These are phyloP conservation scores for Eretmochelys imbricata DNA, from an alignment of 2,113 vertebrate species.

Conservation along the genomic window DNA sequence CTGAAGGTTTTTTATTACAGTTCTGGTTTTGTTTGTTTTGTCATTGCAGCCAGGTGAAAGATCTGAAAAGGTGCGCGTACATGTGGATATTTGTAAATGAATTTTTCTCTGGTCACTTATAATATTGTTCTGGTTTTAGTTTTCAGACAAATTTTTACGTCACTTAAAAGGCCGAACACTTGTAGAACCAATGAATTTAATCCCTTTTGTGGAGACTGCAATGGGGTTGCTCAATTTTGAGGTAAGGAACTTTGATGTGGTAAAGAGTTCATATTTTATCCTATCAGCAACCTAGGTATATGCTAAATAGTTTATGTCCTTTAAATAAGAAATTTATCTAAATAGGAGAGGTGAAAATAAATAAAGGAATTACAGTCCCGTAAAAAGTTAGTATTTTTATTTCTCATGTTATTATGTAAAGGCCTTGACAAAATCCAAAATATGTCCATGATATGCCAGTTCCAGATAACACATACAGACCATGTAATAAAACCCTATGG, in stretches of 20 bases:
- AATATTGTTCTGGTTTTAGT: constrained; percentile 84
- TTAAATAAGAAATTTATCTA: not conserved
- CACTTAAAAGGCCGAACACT: constrained; percentile 91
- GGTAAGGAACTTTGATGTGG: constrained; percentile 83
- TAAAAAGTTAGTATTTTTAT: not conserved
- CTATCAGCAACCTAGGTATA: constrained; percentile 12
- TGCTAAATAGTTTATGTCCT: constrained; percentile 6
- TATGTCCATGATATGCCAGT: not conserved
- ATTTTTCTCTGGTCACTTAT: constrained; percentile 36
- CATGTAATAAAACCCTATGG: constrained; percentile 12
- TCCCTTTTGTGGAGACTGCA: constrained; percentile 99
- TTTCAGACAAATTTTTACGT: constrained; percentile 93
- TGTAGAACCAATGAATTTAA: constrained; percentile 92
- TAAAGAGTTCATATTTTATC: constrained; percentile 56
- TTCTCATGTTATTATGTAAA: not conserved
- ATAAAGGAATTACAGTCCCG: not conserved
- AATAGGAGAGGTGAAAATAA: constrained; percentile 17
- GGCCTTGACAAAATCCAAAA: constrained; percentile 6
- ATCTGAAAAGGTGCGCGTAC: not conserved
- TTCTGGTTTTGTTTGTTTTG: not conserved
- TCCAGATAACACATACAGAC: not conserved
- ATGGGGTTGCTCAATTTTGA: constrained; percentile 98
- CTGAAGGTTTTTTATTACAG: not conserved
- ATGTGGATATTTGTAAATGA: not conserved
- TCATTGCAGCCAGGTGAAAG: constrained; percentile 59